These are phyloP conservation scores for Danaus melanippus DNA, from an alignment of 1,140 invertebrate genomes.

Conservation along the genomic window DNA sequence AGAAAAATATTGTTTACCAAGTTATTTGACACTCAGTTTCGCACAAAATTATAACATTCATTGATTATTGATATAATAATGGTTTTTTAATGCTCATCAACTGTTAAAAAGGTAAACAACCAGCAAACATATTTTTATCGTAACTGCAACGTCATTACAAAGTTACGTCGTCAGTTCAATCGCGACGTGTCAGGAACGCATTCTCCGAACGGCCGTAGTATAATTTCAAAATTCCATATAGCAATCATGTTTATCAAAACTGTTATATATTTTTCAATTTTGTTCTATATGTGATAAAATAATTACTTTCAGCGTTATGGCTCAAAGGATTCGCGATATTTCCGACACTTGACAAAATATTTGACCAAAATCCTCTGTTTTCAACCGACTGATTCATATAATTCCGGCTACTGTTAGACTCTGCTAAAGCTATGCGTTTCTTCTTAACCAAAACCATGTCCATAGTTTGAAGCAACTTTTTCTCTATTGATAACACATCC, in stretches of 20 bases:
- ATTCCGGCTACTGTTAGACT: conserved; percentile 54
- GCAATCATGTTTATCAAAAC: background rate
- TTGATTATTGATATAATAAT: too few species aligned
- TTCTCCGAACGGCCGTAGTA: too few species aligned
- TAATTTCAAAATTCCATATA: background rate
- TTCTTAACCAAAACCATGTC: conserved; percentile 98
- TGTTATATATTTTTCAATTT: too few species aligned
- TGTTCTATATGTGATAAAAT: conserved; percentile 1
- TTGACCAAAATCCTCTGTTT: conserved; percentile 58
- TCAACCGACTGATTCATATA: conserved; percentile 50
- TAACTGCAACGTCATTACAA: too few species aligned
- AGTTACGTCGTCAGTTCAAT: too few species aligned
- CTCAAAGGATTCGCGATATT: conserved; percentile 54
- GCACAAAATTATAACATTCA: too few species aligned
- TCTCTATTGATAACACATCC: conserved; percentile 92
- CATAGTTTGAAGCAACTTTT: conserved; percentile 93
- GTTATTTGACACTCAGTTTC: too few species aligned
- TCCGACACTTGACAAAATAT: conserved; percentile 59
- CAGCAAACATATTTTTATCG: too few species aligned
- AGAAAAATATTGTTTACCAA: too few species aligned
- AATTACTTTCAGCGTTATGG: conserved; percentile 59
- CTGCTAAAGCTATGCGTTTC: conserved; percentile 87
- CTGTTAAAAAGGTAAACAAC: too few species aligned
- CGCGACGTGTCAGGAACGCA: too few species aligned
- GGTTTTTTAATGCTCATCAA: too few species aligned